Evolutionary conservation across 1,140 invertebrate species (phyloP).

Genomic region (Whitmania pigra): DNA sequence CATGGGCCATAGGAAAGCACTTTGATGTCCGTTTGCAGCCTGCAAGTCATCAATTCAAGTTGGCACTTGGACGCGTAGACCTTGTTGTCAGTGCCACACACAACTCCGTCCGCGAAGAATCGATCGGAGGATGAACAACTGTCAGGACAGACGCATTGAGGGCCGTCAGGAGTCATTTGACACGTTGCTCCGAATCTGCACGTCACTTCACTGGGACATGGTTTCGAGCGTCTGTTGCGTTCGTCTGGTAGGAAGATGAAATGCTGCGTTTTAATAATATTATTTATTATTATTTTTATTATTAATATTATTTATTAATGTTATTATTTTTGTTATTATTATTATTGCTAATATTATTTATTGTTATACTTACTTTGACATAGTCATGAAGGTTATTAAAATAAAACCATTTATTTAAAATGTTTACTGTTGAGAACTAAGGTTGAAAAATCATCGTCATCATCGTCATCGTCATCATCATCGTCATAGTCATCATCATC

Average conservation of each 20-base stretch:
- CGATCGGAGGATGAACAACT: constrained; percentile 27
- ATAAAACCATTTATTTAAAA: neutral
- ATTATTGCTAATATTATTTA: too few relatives aligned
- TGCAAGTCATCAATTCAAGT: neutral
- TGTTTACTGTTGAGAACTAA: neutral
- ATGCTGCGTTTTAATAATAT: too few relatives aligned
- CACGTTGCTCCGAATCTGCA: constrained; percentile 60
- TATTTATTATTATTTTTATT: too few relatives aligned
- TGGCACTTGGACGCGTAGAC: neutral
- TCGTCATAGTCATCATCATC: neutral
- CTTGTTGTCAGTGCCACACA: neutral
- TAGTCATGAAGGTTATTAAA: neutral
- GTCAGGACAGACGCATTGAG: constrained; percentile 47
- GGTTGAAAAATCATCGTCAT: neutral
- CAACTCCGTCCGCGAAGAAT: neutral
- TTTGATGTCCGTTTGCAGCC: neutral
- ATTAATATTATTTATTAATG: too few relatives aligned
- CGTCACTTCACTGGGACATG: neutral
- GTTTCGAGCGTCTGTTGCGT: neutral
- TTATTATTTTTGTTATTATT: too few relatives aligned
- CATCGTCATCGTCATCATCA: neutral
- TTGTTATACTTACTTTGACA: neutral
- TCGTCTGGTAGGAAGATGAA: neutral
- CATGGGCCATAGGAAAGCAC: neutral
- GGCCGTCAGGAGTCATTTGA: constrained; percentile 54